Base-by-base conservation (phyloP, 2,888 invertebrate genomes). In the Callimorpha dominula region DNA sequence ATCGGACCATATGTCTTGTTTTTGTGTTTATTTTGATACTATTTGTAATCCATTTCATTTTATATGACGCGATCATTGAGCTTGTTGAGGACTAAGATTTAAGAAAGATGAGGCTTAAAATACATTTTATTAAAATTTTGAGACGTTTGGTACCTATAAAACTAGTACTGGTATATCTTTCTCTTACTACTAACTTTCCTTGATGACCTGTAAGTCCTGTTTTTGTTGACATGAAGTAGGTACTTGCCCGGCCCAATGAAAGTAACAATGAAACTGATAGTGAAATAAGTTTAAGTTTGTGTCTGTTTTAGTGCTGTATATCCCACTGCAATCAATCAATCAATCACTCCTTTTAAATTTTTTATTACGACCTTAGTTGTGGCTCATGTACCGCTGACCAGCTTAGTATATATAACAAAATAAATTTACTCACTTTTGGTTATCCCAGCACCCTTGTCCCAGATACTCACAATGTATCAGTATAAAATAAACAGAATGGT, bases 401-500 rank as follows among this genome's bases (percentile, higher is more conserved):
- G 31, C 0, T 54, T 54, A 17, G 8, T 17, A 52, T 50, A 17
- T n/a, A 6, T 0, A 20, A 12, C 14, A 65, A n/a, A 14, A 70
- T 42, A 52, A 6, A 4, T 50, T 65, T 31, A 65, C 31, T 52
- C 9, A 69, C 60, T 46, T 65, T 46, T 42, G 14, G 17, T 15
- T 4, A 42, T 8, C 42, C 49, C 63, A 68, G 43, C 66, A 42
- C 81, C 74, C 81, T 43, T 68, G 72, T 79, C 77, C 74, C 65
- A 65, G 60, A 74, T 75, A 70, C 70, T 60, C 11, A 78, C 75
- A 74, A 81, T 77, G 70, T 73, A 80, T 77, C 78, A 79, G 79
- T 52, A 74, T 83, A 87, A 82, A 82, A 78, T 78, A 79, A 78
- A 82, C 80, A 79, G 75, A 73, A 76, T 74, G 81, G 81, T 87